Conservation (phyloP, 2,888 invertebrate genomes). For the Cephus runcator region DNA sequence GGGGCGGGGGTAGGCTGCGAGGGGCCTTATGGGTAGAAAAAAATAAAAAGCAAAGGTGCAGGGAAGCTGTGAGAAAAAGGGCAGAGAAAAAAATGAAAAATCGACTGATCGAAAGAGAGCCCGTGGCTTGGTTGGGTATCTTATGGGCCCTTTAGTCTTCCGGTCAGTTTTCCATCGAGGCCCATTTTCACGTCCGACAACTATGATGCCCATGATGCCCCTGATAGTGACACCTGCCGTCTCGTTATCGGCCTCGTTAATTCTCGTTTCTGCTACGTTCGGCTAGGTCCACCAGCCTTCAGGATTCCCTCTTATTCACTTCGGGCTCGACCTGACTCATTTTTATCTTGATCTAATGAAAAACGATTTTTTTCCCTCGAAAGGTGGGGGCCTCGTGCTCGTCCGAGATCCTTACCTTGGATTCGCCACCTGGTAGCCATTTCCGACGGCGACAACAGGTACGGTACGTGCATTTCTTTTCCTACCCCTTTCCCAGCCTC, state of each 20-base stretch:
- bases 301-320: background rate
- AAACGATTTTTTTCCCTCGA: background rate
- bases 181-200: background rate
- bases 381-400: background rate
- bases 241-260: slow-evolving; percentile 56
- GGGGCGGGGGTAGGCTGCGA: background rate
- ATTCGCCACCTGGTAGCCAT: background rate
- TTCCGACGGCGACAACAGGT: background rate
- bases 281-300: background rate
- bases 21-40: background rate
- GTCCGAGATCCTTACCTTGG: background rate
- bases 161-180: background rate
- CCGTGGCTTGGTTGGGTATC: background rate
- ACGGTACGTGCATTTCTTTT: background rate
- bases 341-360: background rate
- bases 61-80: slow-evolving; percentile 7
- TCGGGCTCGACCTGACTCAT: background rate
- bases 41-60: background rate
- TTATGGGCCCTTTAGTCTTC: background rate
- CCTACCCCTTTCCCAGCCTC: background rate
- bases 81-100: slow-evolving; percentile 7
- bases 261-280: background rate
- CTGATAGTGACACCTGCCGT: slow-evolving; percentile 47
- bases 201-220: background rate
- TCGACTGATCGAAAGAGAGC: background rate